phyloP scores from a whole-genome alignment of 2,888 invertebrate genomes.

The Brachyptera risi region DNA sequence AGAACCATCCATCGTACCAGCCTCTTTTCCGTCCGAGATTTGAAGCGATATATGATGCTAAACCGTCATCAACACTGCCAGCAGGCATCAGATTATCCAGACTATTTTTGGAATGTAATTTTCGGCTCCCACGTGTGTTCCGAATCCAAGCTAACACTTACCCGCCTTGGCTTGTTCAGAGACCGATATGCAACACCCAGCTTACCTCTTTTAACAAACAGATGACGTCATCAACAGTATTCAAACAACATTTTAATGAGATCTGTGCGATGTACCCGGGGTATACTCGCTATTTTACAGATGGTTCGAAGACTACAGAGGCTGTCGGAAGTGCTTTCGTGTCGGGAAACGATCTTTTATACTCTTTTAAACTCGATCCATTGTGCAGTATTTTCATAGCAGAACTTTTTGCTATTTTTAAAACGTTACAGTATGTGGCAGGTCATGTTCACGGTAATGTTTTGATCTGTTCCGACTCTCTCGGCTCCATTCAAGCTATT shows the following conservation, averaged over 20 bases:
- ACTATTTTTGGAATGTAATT: background rate
- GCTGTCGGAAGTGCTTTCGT: background rate
- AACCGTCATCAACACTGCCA: background rate
- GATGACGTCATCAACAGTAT: background rate
- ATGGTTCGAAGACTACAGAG: background rate
- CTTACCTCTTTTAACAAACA: background rate
- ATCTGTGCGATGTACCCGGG: background rate
- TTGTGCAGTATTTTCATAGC: background rate
- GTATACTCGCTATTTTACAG: background rate
- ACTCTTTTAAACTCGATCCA: background rate
- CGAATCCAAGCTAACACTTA: background rate
- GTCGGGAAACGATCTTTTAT: background rate
- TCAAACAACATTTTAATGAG: background rate
- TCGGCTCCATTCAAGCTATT: background rate
- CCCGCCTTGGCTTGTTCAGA: no score
- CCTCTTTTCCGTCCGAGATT: background rate
- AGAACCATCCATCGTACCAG: background rate
- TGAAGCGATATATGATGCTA: background rate
- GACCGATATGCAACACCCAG: background rate
- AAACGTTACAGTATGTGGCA: background rate
- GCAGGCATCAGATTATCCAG: background rate
- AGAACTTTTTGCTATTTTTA: background rate
- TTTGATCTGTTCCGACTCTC: background rate
- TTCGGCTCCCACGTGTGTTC: background rate
- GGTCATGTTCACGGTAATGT: background rate